Percentiles rank a stretch among this genome's conserved stretches.
phyloP scores from a whole-genome alignment of 2,797 vertebrate genomes.

The Sebastes umbrosus region DNA sequence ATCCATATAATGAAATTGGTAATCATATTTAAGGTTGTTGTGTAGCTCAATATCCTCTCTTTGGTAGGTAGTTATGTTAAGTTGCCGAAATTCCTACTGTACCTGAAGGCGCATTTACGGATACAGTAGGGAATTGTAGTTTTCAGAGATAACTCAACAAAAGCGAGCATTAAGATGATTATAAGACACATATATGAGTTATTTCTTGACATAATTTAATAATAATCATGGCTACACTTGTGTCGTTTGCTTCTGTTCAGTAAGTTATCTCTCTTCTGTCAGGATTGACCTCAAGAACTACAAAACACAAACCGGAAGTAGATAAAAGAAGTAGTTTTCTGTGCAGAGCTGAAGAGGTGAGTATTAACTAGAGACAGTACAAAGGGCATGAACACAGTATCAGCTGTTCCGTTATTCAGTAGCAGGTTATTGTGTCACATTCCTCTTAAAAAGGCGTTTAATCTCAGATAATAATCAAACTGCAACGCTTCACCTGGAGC shows the following conservation, averaged over 20 bases:
- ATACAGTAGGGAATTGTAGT: slow-evolving; percentile 68
- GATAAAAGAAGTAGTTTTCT: not conserved
- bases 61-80: too few relatives aligned
- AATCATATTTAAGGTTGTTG: not conserved
- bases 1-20: not conserved
- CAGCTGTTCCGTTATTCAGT: not conserved
- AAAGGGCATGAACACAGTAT: slow-evolving; percentile 35
- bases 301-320: slow-evolving; percentile 69
- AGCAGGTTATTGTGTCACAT: not conserved
- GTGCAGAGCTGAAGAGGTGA: slow-evolving; percentile 23
- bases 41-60: too few relatives aligned
- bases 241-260: not conserved
- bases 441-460: not conserved
- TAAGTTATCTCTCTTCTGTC: rapidly evolving
- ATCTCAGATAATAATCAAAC: not conserved
- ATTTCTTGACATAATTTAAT: not conserved
- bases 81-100: not conserved
- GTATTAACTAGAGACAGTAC: slow-evolving; percentile 23
- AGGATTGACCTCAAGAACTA: slow-evolving; percentile 30
- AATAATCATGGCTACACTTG: rapidly evolving
- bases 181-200: rapidly evolving
- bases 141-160: not conserved
- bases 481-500: not conserved
- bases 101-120: rapidly evolving
- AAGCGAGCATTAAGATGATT: rapidly evolving